These are phyloP conservation scores for Melanchra persicariae DNA, from an alignment of 2,888 invertebrate species.

Conservation along the genomic window DNA sequence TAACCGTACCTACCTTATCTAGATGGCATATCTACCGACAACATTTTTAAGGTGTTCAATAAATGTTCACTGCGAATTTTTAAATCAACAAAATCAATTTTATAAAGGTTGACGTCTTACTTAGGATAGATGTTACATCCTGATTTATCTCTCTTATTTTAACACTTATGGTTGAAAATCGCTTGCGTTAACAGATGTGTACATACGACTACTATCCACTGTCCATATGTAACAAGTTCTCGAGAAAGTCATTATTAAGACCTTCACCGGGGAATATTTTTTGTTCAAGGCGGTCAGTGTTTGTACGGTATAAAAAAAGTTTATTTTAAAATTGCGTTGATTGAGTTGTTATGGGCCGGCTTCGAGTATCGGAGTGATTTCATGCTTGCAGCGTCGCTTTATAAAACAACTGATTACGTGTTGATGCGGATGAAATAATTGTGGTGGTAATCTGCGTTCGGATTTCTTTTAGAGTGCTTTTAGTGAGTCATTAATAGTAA, in stretches of 20 bases:
- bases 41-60: not conserved
- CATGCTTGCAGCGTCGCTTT: slow-evolving; percentile 76
- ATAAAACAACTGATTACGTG: slow-evolving; percentile 73
- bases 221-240: slow-evolving; percentile 76
- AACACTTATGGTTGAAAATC: slow-evolving; percentile 44
- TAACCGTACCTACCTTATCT: not conserved
- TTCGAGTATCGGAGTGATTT: slow-evolving; percentile 75
- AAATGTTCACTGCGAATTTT: slow-evolving; percentile 4
- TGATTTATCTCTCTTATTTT: slow-evolving; percentile 26
- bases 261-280: slow-evolving; percentile 78
- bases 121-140: slow-evolving; percentile 10
- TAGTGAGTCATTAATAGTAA: slow-evolving; percentile 51
- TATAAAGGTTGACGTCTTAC: slow-evolving; percentile 6
- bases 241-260: slow-evolving; percentile 86
- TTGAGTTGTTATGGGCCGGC: slow-evolving; percentile 87
- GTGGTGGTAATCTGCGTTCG: slow-evolving; percentile 52
- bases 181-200: slow-evolving; percentile 27
- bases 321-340: slow-evolving; percentile 88
- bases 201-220: slow-evolving; percentile 56
- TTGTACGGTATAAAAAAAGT: slow-evolving; percentile 80
- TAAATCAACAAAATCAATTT: not conserved
- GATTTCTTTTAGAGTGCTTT: slow-evolving; percentile 44
- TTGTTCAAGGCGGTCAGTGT: slow-evolving; percentile 79
- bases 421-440: slow-evolving; percentile 64
- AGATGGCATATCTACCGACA: not conserved